These are phyloP conservation scores for Etheostoma cragini DNA, from an alignment of 2,113 vertebrate species.

Conservation along the genomic window DNA sequence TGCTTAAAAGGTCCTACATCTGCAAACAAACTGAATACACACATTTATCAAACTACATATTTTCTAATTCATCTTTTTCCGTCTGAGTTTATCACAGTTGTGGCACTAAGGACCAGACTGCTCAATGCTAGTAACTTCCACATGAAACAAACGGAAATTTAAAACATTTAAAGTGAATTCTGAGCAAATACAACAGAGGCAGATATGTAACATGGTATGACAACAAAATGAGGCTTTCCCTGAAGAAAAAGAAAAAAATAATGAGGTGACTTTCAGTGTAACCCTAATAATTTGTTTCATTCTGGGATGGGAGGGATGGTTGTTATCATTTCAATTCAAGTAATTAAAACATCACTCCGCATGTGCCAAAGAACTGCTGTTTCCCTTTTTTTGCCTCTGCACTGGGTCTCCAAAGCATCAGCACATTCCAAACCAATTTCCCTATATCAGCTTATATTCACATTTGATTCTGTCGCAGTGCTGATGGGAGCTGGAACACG, in stretches of 20 bases:
- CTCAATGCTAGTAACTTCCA: conserved; percentile 51
- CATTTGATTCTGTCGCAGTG: conserved; percentile 94
- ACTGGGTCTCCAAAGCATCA: conserved; percentile 91
- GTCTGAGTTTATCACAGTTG: conserved; percentile 42
- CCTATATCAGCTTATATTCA: conserved; percentile 98
- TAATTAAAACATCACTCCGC: conserved; percentile 86
- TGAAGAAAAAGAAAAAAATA: conserved; percentile 17
- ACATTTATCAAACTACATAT: conserved; percentile 52
- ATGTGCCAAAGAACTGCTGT: conserved; percentile 82
- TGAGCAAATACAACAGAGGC: conserved; percentile 38
- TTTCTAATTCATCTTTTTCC: conserved; percentile 41
- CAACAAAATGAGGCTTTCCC: conserved; percentile 49
- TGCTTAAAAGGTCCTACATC: conserved; percentile 48
- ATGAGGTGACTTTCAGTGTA: conserved; percentile 59
- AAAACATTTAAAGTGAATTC: conserved; percentile 40
- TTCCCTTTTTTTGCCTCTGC: conserved; percentile 68
- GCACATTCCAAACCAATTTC: conserved; percentile 99
- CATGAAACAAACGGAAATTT: conserved; percentile 33
- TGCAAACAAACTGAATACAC: conserved; percentile 46
- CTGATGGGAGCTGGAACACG: conserved; percentile 97
- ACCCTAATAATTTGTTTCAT: conserved; percentile 78
- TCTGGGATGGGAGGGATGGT: conserved; percentile 62
- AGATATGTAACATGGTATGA: conserved; percentile 39
- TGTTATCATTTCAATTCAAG: conserved; percentile 80
- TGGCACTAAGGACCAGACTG: conserved; percentile 19